Base-by-base conservation (phyloP, 2,113 vertebrate genomes). In the Anser brachyrhynchus region DNA sequence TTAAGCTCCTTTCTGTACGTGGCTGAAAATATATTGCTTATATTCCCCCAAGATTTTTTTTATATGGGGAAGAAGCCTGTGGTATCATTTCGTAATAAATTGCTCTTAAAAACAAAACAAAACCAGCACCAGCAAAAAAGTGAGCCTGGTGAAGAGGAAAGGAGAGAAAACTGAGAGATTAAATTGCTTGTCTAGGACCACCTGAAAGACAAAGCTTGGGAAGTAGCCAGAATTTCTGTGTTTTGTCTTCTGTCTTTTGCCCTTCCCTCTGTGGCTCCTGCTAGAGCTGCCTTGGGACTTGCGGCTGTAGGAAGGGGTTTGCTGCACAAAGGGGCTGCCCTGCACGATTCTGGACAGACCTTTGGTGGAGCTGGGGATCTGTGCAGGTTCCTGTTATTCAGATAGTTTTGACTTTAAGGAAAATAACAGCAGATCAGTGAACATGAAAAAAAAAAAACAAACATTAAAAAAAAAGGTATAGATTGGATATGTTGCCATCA, bases 41-140 rank as follows among this genome's bases (percentile, higher is more conserved):
- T 29, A 79, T 86, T 92, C 58, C 62, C 37, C 35, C 18, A 73
- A 82, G 8, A 57, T 13, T 26, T 49, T 66, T 83, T 65, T 67
- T 89, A 59, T 78, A 52, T 44, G 5, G 5, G 19, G 16, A 10
- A 65, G 64, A 51, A 76, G 37, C 41, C 4, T 31, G 26, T 41
- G 21, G 37, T 64, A 88, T 93, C 8, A 83, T 96, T 95, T 37
- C 82, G 93, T 87, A 91, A 79, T 91, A 93, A 92, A 75, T 54
- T 94, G 14, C 43, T 92, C 84, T 79, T 91, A 62, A 73, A 74
- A 64, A 90, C 70, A 41, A 72, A 28, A 82, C 71, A 67, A 64
- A 74, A 41, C 6, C 20, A 15, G 5, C 11, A 58, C 62, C 82
- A 86, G n/a, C 12, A 65, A 82, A 73, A 73, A 84, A 4, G 5